Conservation (phyloP, 2,888 invertebrate species). For the Elmis aenea region DNA sequence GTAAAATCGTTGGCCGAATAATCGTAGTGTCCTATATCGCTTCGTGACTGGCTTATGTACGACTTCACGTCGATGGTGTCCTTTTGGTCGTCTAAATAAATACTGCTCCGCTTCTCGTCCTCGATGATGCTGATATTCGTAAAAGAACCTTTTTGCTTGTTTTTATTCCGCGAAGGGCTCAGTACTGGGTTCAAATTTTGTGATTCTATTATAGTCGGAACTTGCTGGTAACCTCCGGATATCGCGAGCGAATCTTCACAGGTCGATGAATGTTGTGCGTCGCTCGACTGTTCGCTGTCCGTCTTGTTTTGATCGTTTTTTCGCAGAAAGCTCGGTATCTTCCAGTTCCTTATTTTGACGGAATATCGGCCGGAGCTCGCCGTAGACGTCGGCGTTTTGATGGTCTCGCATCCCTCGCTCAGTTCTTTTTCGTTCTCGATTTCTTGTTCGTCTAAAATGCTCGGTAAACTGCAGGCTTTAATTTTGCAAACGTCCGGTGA, state of each 20-base stretch:
- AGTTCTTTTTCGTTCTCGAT: slow-evolving; percentile 46
- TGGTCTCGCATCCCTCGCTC: slow-evolving; percentile 47
- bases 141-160: slow-evolving; percentile 13
- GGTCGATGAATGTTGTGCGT: slow-evolving; percentile 27
- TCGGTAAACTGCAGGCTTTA: slow-evolving; percentile 75
- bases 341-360: slow-evolving; percentile 61
- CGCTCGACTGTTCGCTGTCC: slow-evolving; percentile 29
- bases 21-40: slow-evolving; percentile 55
- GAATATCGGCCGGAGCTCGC: slow-evolving; percentile 53
- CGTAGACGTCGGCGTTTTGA: slow-evolving; percentile 65
- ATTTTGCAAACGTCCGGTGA: slow-evolving; percentile 58
- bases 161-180: slow-evolving; percentile 11
- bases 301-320: slow-evolving; percentile 51
- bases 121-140: slow-evolving; percentile 18
- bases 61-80: slow-evolving; percentile 68
- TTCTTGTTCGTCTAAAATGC: slow-evolving; percentile 70
- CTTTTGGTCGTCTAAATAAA: slow-evolving; percentile 35
- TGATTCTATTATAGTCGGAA: slow-evolving; percentile 53
- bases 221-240: slow-evolving; percentile 56
- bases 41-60: slow-evolving; percentile 68
- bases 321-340: slow-evolving; percentile 63
- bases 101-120: slow-evolving; percentile 19
- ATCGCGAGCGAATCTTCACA: slow-evolving; percentile 20
- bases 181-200: slow-evolving; percentile 8
- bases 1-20: slow-evolving; percentile 44